A percentile compares a stretch with the other conserved stretches of the same genome.
Evolutionary conservation across 2,888 invertebrate genomes (phyloP).

Genomic region (Tetrapedia diversipes): DNA sequence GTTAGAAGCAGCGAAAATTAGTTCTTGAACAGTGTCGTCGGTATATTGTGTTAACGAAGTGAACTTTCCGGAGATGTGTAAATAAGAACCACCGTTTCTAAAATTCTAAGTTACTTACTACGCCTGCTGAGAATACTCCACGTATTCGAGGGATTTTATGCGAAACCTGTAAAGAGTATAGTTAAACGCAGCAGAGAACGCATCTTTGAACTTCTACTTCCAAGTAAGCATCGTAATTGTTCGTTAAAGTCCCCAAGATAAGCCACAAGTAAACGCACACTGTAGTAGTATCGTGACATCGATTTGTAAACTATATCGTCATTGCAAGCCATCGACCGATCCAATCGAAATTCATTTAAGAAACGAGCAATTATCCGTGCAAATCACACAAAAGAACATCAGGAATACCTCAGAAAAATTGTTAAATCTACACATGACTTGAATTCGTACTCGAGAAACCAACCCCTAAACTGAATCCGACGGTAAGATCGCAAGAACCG

Average conservation of each 20-base stretch:
- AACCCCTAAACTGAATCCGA: too few species aligned
- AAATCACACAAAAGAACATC: not conserved
- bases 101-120: slow-evolving; percentile 8
- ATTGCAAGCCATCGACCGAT: not conserved
- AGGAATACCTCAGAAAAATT: too few species aligned
- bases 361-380: too few species aligned
- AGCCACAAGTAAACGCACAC: not conserved
- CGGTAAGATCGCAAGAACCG: too few species aligned
- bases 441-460: too few species aligned
- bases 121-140: not conserved
- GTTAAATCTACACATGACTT: too few species aligned
- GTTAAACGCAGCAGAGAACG: not conserved
- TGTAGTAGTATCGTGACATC: not conserved
- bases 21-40: slow-evolving; percentile 38
- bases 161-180: not conserved
- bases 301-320: not conserved
- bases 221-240: not conserved
- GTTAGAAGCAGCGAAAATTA: not conserved
- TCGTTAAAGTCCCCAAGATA: slow-evolving; percentile 5
- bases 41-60: slow-evolving; percentile 49
- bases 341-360: too few species aligned
- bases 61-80: slow-evolving; percentile 29
- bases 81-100: not conserved
- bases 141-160: not conserved
- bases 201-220: not conserved